phyloP scores from a whole-genome alignment of 1,140 invertebrate genomes.

The Chlorops oryzae region DNA sequence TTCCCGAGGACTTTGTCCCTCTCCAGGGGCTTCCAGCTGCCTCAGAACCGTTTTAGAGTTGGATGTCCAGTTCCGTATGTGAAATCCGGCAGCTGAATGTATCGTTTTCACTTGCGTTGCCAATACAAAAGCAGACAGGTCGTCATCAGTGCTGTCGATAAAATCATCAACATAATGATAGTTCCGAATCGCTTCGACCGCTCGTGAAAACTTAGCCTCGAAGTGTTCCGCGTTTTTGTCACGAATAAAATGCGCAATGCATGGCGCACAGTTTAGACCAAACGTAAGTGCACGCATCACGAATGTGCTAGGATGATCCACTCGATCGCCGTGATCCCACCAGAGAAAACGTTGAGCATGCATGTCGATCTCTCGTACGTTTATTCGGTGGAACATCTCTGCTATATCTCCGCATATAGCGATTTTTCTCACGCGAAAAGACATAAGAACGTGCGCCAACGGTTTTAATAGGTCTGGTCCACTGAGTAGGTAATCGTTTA shows the following conservation, averaged over 20 bases:
- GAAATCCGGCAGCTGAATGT: conserved; percentile 18
- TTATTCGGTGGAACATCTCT: too few species aligned
- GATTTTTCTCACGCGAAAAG: too few species aligned
- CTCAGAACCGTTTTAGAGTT: not conserved
- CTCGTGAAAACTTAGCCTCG: conserved; percentile 13
- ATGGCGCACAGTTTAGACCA: conserved; percentile 29
- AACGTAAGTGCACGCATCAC: conserved; percentile 36
- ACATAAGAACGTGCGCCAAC: too few species aligned
- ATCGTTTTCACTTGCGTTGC: conserved; percentile 20
- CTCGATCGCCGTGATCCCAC: too few species aligned
- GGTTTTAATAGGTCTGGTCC: too few species aligned
- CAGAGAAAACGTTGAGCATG: too few species aligned
- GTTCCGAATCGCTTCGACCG: conserved; percentile 25
- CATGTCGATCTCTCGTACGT: too few species aligned
- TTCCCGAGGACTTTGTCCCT: not conserved
- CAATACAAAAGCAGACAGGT: conserved; percentile 15
- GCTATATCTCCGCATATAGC: too few species aligned
- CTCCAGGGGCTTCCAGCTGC: not conserved
- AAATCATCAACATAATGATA: conserved; percentile 46
- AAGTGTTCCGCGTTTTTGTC: conserved; percentile 22
- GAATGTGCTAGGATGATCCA: too few species aligned
- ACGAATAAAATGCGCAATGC: conserved; percentile 23
- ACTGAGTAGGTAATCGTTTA: too few species aligned
- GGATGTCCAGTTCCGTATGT: conserved; percentile 15
- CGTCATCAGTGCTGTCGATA: conserved; percentile 23